Conservation (phyloP, 2,888 invertebrate species). For the Pseudococcus longispinus region DNA sequence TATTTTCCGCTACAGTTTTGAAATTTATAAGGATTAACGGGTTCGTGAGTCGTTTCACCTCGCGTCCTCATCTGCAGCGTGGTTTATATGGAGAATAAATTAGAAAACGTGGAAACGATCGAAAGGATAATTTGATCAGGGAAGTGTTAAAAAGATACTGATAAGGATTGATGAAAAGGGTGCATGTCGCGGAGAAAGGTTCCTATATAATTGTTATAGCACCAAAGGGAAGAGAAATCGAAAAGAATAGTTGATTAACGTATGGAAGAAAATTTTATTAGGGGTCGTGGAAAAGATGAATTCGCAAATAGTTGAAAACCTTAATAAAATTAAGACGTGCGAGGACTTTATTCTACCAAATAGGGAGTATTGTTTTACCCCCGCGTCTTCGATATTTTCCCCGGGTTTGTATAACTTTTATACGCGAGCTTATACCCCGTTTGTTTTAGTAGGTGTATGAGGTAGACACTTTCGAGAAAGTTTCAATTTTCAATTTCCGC, state of each 20-base stretch:
- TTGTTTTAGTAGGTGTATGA: neutral
- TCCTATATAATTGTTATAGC: neutral
- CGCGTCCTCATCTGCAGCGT: neutral
- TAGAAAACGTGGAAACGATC: conserved; percentile 24
- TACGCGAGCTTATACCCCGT: neutral
- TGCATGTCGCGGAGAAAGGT: neutral
- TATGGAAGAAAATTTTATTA: conserved; percentile 38
- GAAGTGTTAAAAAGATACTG: conserved; percentile 1
- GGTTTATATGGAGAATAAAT: neutral
- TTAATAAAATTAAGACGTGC: conserved; percentile 36
- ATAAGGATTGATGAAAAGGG: neutral
- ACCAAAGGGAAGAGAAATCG: conserved; percentile 2
- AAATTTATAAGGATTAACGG: neutral
- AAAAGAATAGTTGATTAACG: conserved; percentile 41
- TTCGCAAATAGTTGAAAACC: conserved; percentile 34
- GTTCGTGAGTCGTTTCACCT: neutral
- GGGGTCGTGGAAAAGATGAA: conserved; percentile 25
- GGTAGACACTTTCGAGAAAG: neutral
- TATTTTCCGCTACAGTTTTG: neutral
- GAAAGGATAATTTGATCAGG: conserved; percentile 26
- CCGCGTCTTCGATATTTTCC: no score
- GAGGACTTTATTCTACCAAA: neutral
- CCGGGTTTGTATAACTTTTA: neutral
- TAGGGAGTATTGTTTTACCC: neutral
- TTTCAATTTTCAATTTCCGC: neutral